Conservation (phyloP, 2,888 invertebrate species). For the Teleogryllus oceanicus region DNA sequence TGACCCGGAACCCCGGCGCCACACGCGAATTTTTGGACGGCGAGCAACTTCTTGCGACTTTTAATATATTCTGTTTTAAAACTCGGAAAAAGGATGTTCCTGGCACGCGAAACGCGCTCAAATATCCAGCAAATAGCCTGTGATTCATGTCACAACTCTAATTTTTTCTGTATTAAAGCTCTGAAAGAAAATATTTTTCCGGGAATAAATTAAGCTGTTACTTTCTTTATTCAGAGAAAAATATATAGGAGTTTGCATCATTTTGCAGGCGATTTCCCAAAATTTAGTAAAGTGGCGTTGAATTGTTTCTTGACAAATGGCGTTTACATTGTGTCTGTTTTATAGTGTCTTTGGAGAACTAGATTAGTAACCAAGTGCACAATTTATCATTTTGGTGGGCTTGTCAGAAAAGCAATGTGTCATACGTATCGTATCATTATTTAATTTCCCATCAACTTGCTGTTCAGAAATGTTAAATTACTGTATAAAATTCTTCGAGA, state of each 20-base stretch:
- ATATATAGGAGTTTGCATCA: neutral
- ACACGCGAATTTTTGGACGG: neutral
- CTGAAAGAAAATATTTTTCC: neutral
- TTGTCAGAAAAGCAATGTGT: no score
- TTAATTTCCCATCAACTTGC: no score
- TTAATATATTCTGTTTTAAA: constrained; percentile 11
- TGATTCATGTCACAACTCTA: neutral
- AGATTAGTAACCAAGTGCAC: no score
- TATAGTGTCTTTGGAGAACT: no score
- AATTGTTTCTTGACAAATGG: no score
- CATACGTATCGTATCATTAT: no score
- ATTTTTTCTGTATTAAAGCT: neutral
- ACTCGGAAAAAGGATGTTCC: neutral
- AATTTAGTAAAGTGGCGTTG: no score
- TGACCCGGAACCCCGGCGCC: neutral
- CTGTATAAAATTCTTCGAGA: no score
- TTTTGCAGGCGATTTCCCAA: no score
- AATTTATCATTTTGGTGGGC: no score
- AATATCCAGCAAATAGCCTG: neutral
- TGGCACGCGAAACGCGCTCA: neutral
- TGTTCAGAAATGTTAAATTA: no score
- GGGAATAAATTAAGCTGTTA: neutral
- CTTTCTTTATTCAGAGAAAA: neutral
- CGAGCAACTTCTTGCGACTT: neutral
- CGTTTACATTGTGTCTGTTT: no score